Conservation (phyloP, 2,888 invertebrate genomes). For the Limnephilus auricula region DNA sequence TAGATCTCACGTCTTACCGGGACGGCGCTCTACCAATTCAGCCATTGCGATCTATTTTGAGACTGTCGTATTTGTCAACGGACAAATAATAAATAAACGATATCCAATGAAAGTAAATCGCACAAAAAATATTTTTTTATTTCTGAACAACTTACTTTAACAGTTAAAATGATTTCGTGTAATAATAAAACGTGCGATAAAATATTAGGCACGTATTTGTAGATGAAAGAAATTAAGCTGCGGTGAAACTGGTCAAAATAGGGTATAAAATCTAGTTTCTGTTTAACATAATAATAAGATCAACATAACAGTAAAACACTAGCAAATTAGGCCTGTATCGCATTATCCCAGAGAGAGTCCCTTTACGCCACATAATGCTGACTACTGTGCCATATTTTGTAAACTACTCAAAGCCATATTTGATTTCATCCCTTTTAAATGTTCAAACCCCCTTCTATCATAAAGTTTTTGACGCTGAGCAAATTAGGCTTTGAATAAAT, state of each 20-base stretch:
- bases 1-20: too few relatives aligned
- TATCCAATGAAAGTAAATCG: too few relatives aligned
- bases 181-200: too few relatives aligned
- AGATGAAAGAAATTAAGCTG: neutral
- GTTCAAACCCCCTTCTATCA: neutral
- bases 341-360: neutral
- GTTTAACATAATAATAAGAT: neutral
- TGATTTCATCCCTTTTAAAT: conserved; percentile 8
- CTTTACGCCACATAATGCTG: neutral
- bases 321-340: neutral
- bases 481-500: neutral
- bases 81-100: too few relatives aligned
- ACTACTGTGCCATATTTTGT: neutral
- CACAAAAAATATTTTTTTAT: too few relatives aligned
- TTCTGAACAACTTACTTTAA: too few relatives aligned
- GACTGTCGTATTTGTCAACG: too few relatives aligned
- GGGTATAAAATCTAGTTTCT: neutral
- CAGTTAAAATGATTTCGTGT: too few relatives aligned
- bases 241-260: neutral
- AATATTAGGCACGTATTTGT: too few relatives aligned
- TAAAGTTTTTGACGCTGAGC: neutral
- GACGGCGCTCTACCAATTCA: too few relatives aligned
- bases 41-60: too few relatives aligned
- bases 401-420: neutral
- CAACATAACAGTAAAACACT: neutral